Evolutionary conservation across 2,888 invertebrate species (phyloP), one percentile per base, ranked within the genome.

Genomic region (Danaus chrysippus): DNA sequence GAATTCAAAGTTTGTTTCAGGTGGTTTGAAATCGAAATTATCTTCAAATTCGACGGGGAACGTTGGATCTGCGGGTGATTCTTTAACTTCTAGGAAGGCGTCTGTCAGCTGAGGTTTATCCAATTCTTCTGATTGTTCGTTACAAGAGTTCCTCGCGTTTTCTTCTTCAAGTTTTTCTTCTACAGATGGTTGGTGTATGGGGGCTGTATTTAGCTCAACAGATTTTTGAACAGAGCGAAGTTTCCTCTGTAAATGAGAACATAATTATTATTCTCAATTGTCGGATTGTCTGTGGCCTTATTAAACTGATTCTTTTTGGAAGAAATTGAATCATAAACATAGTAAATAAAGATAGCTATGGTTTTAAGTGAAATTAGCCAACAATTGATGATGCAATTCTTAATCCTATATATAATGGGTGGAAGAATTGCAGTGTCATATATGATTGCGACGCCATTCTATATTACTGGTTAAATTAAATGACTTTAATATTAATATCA

Each of bases 201-300:
- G 66, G 54, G 78, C 73, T 42, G 84, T 78, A 65, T 87, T 91
- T 9, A 92, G 92, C 65, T 87, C 91, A 0, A 83, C 84, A 1
- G 92, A 92, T 65, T 91, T 87, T 70, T 93, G 93, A 12, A 94
- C 93, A 12, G 92, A 89, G 57, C 95, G 92, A 55, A 94, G 90
- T 79, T 95, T 95, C 70, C 95, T 92, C 93, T 94, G 84, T 42
- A 76, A 60, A 72, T 70, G 58, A 49, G 46, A 55, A 55, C 55
- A 17, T 10, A 53, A n/a, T n/a, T 17, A 34, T 54, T 41, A 10
- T 13, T 23, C 23, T 34, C 23, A 34, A 34, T 34, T 6, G 8
- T 8, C 23, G 8, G 23, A 6, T 34, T 34, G 23, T 34, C 23
- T 34, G 8, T 34, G 23, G 23, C 8, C 2, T 34, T 34, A 8